Evolutionary conservation across 1,140 invertebrate species (phyloP).

Genomic region (Zeugodacus cucurbitae): DNA sequence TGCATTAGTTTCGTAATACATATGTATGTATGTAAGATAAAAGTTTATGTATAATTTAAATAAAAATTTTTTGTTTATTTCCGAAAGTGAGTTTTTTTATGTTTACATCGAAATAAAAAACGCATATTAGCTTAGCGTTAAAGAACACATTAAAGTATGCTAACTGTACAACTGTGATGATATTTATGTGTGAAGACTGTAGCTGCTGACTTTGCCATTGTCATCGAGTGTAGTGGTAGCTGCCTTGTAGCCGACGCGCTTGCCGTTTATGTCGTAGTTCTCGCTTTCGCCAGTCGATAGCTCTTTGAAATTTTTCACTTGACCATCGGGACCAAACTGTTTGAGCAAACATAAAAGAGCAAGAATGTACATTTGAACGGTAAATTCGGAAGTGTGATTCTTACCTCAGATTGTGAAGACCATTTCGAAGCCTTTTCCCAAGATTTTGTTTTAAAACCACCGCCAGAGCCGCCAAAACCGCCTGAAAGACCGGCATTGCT

Average conservation of each 20-base stretch:
- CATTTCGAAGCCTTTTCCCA: slow-evolving; percentile 66
- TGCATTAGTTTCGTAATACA: background rate
- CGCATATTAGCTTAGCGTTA: background rate
- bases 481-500: slow-evolving; percentile 37
- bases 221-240: slow-evolving; percentile 65
- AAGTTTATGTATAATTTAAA: background rate
- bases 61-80: background rate
- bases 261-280: slow-evolving; percentile 59
- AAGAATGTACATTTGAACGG: background rate
- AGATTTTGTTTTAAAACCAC: slow-evolving; percentile 59
- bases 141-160: slow-evolving; percentile 14
- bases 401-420: slow-evolving; percentile 62
- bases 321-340: slow-evolving; percentile 56
- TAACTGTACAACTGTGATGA: background rate
- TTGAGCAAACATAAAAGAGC: background rate
- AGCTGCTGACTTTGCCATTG: slow-evolving; percentile 61
- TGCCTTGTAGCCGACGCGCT: slow-evolving; percentile 58
- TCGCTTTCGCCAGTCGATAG: slow-evolving; percentile 64
- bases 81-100: background rate
- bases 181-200: slow-evolving; percentile 63
- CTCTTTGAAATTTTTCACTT: slow-evolving; percentile 62
- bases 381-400: background rate
- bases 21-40: too few relatives aligned
- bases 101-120: background rate
- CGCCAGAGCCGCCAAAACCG: slow-evolving; percentile 45